Conservation (phyloP, 2,113 vertebrate genomes). For the Tyto alba region DNA sequence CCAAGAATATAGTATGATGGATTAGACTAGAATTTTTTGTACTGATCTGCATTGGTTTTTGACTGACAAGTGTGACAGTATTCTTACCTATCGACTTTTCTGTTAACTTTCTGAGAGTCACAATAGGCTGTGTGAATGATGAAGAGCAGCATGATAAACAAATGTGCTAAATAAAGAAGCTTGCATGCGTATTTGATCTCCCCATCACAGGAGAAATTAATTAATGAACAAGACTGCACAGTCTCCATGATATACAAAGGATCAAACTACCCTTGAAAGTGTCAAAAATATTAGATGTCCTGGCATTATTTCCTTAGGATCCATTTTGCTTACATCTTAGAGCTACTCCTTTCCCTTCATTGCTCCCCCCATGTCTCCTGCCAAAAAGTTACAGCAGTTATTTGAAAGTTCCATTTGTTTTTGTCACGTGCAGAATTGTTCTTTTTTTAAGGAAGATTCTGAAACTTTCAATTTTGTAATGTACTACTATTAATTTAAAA, state of each 20-base stretch:
- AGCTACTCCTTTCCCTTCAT: background rate
- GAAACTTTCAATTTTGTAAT: background rate
- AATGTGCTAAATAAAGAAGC: background rate
- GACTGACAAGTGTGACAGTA: background rate
- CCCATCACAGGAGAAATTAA: background rate
- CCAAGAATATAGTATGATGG: background rate
- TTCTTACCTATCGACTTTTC: background rate
- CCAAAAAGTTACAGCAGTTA: background rate
- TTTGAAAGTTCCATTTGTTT: background rate
- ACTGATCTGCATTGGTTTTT: background rate
- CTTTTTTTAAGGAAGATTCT: background rate
- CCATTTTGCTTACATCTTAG: background rate
- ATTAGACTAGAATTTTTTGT: background rate
- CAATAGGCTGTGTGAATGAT: background rate
- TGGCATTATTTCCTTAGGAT: background rate
- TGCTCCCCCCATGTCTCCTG: background rate
- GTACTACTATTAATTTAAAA: background rate
- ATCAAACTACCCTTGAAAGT: background rate
- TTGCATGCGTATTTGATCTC: background rate
- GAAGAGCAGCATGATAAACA: background rate
- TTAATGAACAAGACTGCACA: background rate
- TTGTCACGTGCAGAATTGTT: background rate
- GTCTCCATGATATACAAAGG: background rate
- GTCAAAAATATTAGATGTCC: background rate
- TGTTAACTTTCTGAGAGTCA: background rate